phyloP scores from a whole-genome alignment of 2,113 vertebrate genomes.

The Dolichallabes microphthalmus region DNA sequence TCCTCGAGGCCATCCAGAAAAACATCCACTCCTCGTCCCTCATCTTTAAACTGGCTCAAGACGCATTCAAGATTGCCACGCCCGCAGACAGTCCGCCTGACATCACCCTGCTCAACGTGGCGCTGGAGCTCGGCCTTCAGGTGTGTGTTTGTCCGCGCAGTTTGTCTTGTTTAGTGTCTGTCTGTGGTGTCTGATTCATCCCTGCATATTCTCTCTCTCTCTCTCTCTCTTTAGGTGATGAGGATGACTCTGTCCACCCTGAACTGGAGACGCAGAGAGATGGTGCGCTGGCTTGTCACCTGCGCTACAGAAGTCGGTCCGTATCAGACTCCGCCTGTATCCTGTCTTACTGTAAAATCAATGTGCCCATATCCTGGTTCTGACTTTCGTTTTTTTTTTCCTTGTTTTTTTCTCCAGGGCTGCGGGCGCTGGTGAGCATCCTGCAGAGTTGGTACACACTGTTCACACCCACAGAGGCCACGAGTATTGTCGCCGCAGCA shows the following conservation, averaged over 20 bases:
- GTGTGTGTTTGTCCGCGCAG: conserved; percentile 63
- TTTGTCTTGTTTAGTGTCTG: conserved; percentile 1
- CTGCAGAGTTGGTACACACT: conserved; percentile 97
- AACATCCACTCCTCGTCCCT: conserved; percentile 98
- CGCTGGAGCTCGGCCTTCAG: conserved; percentile 94
- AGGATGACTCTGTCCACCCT: conserved; percentile 97
- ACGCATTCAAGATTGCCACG: conserved; percentile 97
- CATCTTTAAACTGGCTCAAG: conserved; percentile 98
- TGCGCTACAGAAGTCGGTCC: conserved; percentile 97
- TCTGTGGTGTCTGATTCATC: not conserved
- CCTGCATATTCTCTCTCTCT: conserved; percentile 29
- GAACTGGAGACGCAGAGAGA: conserved; percentile 96
- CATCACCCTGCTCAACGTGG: conserved; percentile 93
- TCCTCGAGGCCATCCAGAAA: conserved; percentile 97
- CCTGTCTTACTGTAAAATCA: not conserved
- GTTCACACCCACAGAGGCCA: conserved; percentile 97
- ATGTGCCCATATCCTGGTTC: not conserved
- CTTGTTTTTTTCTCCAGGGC: conserved; percentile 65
- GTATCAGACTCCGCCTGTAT: conserved; percentile 57
- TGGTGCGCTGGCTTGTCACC: conserved; percentile 98
- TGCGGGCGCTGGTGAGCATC: conserved; percentile 93
- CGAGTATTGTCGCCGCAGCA: conserved; percentile 93
- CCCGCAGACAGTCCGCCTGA: conserved; percentile 90
- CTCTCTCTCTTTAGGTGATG: conserved; percentile 82
- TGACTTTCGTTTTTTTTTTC: not conserved